Evolutionary conservation across 2,888 invertebrate genomes (phyloP).

Genomic region (Drosophila trichaetosa): DNA sequence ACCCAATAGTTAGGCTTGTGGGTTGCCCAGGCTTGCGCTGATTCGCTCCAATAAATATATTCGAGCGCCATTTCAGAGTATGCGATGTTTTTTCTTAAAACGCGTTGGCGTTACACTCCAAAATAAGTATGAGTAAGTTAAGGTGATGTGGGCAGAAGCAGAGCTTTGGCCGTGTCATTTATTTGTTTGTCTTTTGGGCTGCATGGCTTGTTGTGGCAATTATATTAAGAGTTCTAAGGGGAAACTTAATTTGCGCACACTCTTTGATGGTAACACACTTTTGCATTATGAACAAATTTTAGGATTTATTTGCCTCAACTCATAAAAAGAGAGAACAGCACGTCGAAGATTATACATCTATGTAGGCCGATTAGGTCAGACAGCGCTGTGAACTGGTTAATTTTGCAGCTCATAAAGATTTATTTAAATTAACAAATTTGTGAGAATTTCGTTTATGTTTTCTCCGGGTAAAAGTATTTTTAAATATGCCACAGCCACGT

Average conservation of each 20-base stretch:
- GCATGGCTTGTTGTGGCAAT: conserved; percentile 11
- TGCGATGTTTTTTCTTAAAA: conserved; percentile 21
- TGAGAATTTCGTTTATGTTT: neutral
- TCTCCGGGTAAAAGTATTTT: neutral
- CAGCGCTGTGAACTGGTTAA: neutral
- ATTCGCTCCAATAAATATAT: conserved; percentile 60
- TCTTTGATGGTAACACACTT: neutral
- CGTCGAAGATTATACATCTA: neutral
- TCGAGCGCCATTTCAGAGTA: conserved; percentile 20
- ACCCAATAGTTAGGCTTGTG: conserved; percentile 67
- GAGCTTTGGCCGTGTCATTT: conserved; percentile 7
- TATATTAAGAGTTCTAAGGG: conserved; percentile 11
- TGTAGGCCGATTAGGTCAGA: neutral
- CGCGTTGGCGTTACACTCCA: conserved; percentile 53
- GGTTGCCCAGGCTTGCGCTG: conserved; percentile 55
- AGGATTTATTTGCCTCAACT: neutral
- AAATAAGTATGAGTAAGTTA: neutral
- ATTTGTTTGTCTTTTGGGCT: conserved; percentile 17
- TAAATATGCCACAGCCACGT: neutral
- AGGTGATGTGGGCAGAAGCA: neutral
- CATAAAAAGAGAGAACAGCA: neutral
- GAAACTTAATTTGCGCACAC: conserved; percentile 1
- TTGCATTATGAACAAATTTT: neutral
- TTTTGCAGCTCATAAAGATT: neutral
- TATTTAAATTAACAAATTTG: neutral